Conservation (phyloP, 2,888 invertebrate genomes). For the Chloroclysta siterata region DNA sequence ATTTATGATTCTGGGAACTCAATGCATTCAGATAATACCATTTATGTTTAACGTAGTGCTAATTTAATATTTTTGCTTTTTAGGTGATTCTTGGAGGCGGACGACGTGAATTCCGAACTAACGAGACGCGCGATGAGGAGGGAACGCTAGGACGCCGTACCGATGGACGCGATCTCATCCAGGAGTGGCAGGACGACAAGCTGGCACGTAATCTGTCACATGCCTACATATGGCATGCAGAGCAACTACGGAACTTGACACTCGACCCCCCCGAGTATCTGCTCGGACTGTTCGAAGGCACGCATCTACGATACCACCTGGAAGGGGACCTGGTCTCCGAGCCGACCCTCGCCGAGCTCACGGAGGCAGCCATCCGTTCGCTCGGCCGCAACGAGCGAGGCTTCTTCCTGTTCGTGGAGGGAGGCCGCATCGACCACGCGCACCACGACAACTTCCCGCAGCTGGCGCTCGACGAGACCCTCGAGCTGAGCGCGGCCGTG, state of each 20-base stretch:
- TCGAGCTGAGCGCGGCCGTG: conserved; percentile 86
- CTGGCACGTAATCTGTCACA: conserved; percentile 52
- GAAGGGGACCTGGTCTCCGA: conserved; percentile 80
- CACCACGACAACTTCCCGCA: conserved; percentile 85
- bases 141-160: conserved; percentile 69
- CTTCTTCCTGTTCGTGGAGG: conserved; percentile 90
- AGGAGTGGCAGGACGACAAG: conserved; percentile 86
- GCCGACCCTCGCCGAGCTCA: conserved; percentile 85
- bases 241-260: not conserved
- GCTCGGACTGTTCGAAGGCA: conserved; percentile 86
- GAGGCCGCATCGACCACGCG: conserved; percentile 86
- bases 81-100: conserved; percentile 90
- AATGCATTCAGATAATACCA: too few species aligned
- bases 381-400: conserved; percentile 87
- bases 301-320: conserved; percentile 87
- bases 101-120: conserved; percentile 86
- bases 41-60: too few species aligned
- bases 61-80: too few species aligned
- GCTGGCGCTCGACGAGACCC: conserved; percentile 87
- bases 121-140: conserved; percentile 55
- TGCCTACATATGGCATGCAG: conserved; percentile 82
- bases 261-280: conserved; percentile 80
- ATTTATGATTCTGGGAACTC: too few species aligned
- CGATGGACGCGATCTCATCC: conserved; percentile 87
- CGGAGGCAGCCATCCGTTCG: conserved; percentile 87